These are phyloP conservation scores for Peromyscus attwateri DNA, from an alignment of 2,797 vertebrate genomes.

Conservation along the genomic window DNA sequence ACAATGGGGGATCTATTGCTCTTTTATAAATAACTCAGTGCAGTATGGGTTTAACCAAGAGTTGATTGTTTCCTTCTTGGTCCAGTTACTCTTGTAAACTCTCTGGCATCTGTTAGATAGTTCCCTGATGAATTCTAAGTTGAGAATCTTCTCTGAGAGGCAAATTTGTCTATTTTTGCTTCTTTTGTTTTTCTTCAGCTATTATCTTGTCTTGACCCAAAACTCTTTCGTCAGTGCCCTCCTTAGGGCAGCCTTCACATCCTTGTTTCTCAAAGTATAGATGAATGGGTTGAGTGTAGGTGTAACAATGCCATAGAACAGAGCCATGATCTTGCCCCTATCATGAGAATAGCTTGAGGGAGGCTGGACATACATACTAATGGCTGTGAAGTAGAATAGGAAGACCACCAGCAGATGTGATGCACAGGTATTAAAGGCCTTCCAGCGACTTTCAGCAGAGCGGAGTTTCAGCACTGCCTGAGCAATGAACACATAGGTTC, in stretches of 20 bases:
- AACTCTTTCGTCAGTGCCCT: slow-evolving; percentile 65
- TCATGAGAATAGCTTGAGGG: slow-evolving; percentile 72
- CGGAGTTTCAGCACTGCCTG: slow-evolving; percentile 46
- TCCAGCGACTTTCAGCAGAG: slow-evolving; percentile 68
- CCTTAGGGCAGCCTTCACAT: slow-evolving; percentile 65
- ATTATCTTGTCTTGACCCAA: slow-evolving; percentile 58
- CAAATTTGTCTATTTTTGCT: background rate
- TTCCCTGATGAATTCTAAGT: background rate
- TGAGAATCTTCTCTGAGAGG: background rate
- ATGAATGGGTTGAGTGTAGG: slow-evolving; percentile 76
- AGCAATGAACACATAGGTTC: slow-evolving; percentile 66
- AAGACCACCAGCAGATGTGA: slow-evolving; percentile 73
- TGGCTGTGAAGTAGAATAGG: slow-evolving; percentile 75
- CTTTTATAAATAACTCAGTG: background rate
- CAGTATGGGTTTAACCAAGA: background rate
- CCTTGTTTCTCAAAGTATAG: slow-evolving; percentile 74
- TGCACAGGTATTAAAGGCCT: slow-evolving; percentile 74
- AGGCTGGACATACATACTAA: slow-evolving; percentile 75
- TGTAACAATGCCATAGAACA: slow-evolving; percentile 73
- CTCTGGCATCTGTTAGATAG: background rate
- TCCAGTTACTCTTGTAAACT: background rate
- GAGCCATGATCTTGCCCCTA: slow-evolving; percentile 69
- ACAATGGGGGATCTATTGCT: background rate
- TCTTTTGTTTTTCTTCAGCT: background rate
- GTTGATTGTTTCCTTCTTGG: background rate